A percentile compares a stretch with the other conserved stretches of the same genome.
phyloP scores from a whole-genome alignment of 2,113 vertebrate species.

The Brachypteracias leptosomus region DNA sequence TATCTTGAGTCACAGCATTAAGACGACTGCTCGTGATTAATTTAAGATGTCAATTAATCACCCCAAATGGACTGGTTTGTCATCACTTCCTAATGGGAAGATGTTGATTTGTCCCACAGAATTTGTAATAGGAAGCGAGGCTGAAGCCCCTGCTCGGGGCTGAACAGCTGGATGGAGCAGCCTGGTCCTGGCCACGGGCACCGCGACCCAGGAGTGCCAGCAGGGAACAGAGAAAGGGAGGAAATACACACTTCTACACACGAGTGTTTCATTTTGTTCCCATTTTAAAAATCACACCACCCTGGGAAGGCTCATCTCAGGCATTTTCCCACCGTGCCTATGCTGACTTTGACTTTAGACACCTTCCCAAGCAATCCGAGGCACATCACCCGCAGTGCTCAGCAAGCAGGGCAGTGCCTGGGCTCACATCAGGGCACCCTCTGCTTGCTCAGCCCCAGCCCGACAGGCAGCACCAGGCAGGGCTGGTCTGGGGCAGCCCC shows the following conservation, averaged over 20 bases:
- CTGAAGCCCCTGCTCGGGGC: neutral
- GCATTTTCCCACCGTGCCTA: neutral
- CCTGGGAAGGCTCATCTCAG: neutral
- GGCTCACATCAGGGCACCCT: rapidly evolving
- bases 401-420: neutral
- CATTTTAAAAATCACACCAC: neutral
- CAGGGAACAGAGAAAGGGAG: neutral
- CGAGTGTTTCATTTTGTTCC: neutral
- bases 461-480: neutral
- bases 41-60: constrained; percentile 68
- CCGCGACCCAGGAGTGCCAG: neutral
- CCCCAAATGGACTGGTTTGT: constrained; percentile 63
- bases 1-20: constrained; percentile 59
- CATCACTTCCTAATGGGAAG: constrained; percentile 66
- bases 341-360: neutral
- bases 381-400: rapidly evolving
- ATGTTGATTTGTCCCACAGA: constrained; percentile 54
- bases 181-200: neutral
- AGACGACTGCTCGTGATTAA: constrained; percentile 48
- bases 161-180: rapidly evolving
- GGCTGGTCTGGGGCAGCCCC: neutral
- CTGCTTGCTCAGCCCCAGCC: rapidly evolving
- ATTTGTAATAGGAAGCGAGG: neutral
- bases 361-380: neutral
- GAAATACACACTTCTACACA: neutral